phyloP scores from a whole-genome alignment of 1,140 invertebrate genomes.

The Cydia fagiglandana region DNA sequence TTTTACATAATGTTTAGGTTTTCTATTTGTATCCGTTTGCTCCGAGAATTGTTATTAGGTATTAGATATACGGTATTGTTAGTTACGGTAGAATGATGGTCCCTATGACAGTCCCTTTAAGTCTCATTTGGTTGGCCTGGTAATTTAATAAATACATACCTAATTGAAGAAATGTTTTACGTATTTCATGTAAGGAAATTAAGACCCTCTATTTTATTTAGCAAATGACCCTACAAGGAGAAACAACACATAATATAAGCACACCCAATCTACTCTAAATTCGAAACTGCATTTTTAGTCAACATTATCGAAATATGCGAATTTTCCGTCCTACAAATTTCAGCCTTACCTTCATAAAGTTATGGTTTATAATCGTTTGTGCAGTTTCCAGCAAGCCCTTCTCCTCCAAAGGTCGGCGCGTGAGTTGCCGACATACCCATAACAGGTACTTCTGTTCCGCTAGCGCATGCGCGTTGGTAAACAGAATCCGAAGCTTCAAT shows the following conservation, averaged over 20 bases:
- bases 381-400: background rate
- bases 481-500: background rate
- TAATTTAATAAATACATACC: too few species aligned
- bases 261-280: slow-evolving; percentile 2
- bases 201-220: background rate
- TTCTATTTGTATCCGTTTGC: too few species aligned
- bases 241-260: background rate
- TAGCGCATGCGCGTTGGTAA: background rate
- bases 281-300: slow-evolving; percentile 17
- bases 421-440: slow-evolving; percentile 25
- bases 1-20: too few species aligned
- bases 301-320: slow-evolving; percentile 17
- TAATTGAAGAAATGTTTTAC: too few species aligned
- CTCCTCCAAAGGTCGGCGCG: slow-evolving; percentile 24
- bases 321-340: background rate
- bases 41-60: too few species aligned
- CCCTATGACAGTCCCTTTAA: too few species aligned
- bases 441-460: slow-evolving; percentile 12
- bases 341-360: background rate
- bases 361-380: background rate
- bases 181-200: too few species aligned
- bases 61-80: too few species aligned
- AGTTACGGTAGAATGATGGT: too few species aligned
- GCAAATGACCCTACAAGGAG: background rate
- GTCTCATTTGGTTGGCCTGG: too few species aligned